Conservation (phyloP, 2,113 vertebrate species). For the Lophochroa leadbeateri region DNA sequence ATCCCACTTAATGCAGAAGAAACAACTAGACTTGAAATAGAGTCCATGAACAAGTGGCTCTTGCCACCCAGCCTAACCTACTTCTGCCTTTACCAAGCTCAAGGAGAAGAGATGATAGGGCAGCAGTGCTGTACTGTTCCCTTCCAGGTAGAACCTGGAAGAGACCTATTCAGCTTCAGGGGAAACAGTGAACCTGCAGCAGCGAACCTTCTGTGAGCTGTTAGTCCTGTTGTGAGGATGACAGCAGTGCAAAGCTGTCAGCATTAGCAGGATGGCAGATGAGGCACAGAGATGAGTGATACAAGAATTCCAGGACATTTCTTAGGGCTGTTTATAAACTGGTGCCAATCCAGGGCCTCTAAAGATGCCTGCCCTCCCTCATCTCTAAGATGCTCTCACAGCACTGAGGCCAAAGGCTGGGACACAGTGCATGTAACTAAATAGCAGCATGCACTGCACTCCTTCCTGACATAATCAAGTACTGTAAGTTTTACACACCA, state of each 20-base stretch:
- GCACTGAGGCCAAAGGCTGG: not conserved
- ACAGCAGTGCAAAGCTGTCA: not conserved
- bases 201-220: not conserved
- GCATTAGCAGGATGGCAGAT: not conserved
- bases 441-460: not conserved
- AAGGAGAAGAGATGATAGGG: not conserved
- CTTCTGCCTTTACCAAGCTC: not conserved
- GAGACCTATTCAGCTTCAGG: not conserved
- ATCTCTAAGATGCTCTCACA: not conserved
- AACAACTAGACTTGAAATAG: not conserved
- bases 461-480: constrained; percentile 8
- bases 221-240: not conserved
- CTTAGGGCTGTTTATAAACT: not conserved
- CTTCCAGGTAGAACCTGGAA: not conserved
- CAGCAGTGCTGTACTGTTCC: not conserved
- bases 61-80: not conserved
- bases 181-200: not conserved
- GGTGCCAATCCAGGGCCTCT: not conserved
- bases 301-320: not conserved
- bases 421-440: not conserved
- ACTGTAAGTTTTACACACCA: constrained; percentile 37
- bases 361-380: not conserved
- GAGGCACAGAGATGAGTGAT: not conserved
- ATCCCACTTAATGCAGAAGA: not conserved
- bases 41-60: not conserved